These are phyloP conservation scores for Penaeus japonicus DNA, from an alignment of 1,140 invertebrate genomes.

Conservation along the genomic window DNA sequence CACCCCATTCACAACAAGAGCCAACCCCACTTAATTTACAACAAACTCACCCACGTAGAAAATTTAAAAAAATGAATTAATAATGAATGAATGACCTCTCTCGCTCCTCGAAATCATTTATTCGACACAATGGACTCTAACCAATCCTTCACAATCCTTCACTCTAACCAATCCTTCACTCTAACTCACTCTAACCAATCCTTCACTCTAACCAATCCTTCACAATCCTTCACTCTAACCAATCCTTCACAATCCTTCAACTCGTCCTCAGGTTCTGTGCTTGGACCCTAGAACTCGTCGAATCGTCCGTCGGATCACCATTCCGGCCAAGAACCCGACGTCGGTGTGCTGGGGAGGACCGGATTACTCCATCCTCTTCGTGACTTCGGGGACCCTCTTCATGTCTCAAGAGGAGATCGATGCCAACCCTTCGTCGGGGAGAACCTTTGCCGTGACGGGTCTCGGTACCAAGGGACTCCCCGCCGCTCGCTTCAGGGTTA, in stretches of 20 bases:
- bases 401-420: neutral
- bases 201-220: neutral
- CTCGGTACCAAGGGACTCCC: neutral
- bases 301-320: neutral
- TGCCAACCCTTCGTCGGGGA: slow-evolving; percentile 53
- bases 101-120: too few relatives aligned
- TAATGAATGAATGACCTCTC: neutral
- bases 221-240: neutral
- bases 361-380: slow-evolving; percentile 65
- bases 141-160: too few relatives aligned
- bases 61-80: neutral
- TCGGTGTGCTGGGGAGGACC: slow-evolving; percentile 72
- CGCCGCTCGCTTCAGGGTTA: neutral
- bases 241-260: neutral
- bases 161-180: too few relatives aligned
- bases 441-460: slow-evolving; percentile 52
- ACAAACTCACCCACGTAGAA: neutral
- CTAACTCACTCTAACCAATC: too few relatives aligned
- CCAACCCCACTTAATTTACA: neutral
- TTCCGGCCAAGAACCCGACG: slow-evolving; percentile 67
- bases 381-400: slow-evolving; percentile 63
- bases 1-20: neutral
- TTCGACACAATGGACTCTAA: too few relatives aligned
- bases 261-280: neutral
- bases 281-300: too few relatives aligned